Conservation (phyloP, 2,797 vertebrate genomes). For the Hozukius guyotensis region DNA sequence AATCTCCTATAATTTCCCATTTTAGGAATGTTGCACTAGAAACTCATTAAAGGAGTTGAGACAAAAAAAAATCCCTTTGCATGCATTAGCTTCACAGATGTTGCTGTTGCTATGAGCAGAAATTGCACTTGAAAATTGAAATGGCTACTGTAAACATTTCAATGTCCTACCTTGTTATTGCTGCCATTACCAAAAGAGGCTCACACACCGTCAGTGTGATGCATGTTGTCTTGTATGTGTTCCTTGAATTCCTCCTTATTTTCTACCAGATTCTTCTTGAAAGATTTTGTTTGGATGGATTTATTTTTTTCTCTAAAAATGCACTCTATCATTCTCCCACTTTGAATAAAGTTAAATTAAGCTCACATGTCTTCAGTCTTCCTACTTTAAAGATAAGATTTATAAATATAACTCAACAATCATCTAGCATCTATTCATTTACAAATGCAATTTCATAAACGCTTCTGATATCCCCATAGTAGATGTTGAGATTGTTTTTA, state of each 20-base stretch:
- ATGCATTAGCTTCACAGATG: constrained; percentile 60
- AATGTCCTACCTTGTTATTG: constrained; percentile 49
- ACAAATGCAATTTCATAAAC: neutral
- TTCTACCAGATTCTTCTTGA: constrained; percentile 43
- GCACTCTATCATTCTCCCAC: constrained; percentile 54
- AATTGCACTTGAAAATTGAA: constrained; percentile 70
- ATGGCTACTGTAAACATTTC: constrained; percentile 50
- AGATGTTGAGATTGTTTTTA: neutral
- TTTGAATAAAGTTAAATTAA: constrained; percentile 62
- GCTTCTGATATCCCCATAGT: neutral
- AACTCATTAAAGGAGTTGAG: constrained; percentile 45
- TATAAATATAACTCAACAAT: constrained; percentile 16
- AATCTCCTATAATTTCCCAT: constrained; percentile 25
- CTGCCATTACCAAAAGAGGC: constrained; percentile 65
- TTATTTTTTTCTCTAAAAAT: constrained; percentile 42
- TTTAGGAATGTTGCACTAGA: constrained; percentile 69
- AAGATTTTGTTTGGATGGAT: constrained; percentile 38
- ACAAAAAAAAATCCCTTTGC: constrained; percentile 53
- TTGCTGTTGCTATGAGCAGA: constrained; percentile 50
- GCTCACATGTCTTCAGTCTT: neutral
- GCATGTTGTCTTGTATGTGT: constrained; percentile 78
- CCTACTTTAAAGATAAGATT: neutral
- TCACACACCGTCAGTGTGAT: constrained; percentile 59
- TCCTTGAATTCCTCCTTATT: constrained; percentile 49
- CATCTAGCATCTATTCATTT: neutral